Evolutionary conservation across 2,888 invertebrate species (phyloP).

Genomic region (Acleris emargana): DNA sequence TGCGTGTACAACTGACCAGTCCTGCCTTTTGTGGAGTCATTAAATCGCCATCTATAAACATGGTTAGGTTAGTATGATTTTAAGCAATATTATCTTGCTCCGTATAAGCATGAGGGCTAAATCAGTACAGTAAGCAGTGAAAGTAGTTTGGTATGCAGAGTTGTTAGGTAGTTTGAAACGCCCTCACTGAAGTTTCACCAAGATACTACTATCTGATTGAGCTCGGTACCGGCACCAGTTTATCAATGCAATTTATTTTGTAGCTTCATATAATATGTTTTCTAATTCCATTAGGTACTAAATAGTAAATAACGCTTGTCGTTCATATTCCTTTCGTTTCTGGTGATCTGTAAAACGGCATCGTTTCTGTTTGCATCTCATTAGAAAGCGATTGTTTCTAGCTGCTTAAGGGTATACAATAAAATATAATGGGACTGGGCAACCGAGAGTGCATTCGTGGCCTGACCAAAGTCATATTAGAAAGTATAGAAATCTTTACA

Average conservation of each 20-base stretch:
- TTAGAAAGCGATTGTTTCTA: conserved; percentile 66
- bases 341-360: conserved; percentile 33
- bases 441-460: conserved; percentile 66
- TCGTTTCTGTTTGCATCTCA: conserved; percentile 54
- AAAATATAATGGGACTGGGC: conserved; percentile 66
- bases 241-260: conserved; percentile 65
- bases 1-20: conserved; percentile 15
- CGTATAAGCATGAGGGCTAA: conserved; percentile 45
- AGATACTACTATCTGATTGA: conserved; percentile 60
- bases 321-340: neutral
- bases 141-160: conserved; percentile 62
- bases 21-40: conserved; percentile 30
- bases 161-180: conserved; percentile 45
- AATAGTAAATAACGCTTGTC: neutral
- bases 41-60: conserved; percentile 5
- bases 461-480: conserved; percentile 67
- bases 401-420: conserved; percentile 65
- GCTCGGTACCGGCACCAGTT: conserved; percentile 59
- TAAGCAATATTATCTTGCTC: conserved; percentile 21
- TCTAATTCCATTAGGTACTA: neutral
- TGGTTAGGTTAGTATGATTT: conserved; percentile 6
- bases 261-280: conserved; percentile 13
- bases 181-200: conserved; percentile 68
- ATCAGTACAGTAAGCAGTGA: conserved; percentile 59
- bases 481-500: conserved; percentile 63